Evolutionary conservation across 2,888 invertebrate species (phyloP).

Genomic region (Pseudoips prasinana): DNA sequence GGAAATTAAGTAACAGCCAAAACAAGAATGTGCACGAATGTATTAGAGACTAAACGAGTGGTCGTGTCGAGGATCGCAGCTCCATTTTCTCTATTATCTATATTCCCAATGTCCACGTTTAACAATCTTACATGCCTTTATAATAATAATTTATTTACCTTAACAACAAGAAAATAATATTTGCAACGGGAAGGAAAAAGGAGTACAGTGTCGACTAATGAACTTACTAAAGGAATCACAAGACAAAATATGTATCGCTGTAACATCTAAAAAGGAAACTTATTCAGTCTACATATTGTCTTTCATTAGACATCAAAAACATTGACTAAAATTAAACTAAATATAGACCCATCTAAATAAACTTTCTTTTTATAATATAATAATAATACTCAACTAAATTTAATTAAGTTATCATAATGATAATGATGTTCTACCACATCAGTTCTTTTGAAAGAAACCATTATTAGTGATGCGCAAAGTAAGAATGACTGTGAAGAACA

Average conservation of each 20-base stretch:
- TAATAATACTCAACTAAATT: constrained; percentile 69
- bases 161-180: constrained; percentile 55
- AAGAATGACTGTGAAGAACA: constrained; percentile 16
- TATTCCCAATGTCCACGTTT: constrained; percentile 52
- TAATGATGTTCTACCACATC: constrained; percentile 54
- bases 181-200: constrained; percentile 46
- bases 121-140: constrained; percentile 63
- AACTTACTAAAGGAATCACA: constrained; percentile 60
- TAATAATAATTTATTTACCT: constrained; percentile 67
- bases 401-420: constrained; percentile 49
- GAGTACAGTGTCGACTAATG: constrained; percentile 45
- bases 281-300: constrained; percentile 79
- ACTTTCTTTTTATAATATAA: constrained; percentile 41
- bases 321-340: constrained; percentile 61
- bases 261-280: constrained; percentile 61
- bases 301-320: constrained; percentile 69
- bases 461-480: constrained; percentile 35
- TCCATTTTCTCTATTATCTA: constrained; percentile 42
- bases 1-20: constrained; percentile 5
- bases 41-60: constrained; percentile 55
- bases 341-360: constrained; percentile 51
- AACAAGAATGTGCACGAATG: constrained; percentile 21
- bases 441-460: constrained; percentile 49
- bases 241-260: constrained; percentile 41
- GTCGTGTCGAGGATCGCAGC: constrained; percentile 62